Evolutionary conservation across 2,113 vertebrate genomes (phyloP).

Genomic region (Alouatta palliata): DNA sequence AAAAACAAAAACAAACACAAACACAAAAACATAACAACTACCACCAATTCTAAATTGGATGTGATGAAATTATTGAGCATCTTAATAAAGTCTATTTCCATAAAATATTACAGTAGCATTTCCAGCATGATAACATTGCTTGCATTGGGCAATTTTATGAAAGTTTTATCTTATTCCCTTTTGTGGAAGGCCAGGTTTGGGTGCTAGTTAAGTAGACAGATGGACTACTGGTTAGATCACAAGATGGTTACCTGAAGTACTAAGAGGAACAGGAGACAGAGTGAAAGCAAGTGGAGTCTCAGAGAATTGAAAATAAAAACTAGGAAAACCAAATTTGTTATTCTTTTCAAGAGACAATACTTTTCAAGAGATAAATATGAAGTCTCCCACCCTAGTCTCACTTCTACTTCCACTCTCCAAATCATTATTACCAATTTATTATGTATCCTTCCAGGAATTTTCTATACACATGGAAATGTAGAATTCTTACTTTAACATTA

Average conservation of each 20-base stretch:
- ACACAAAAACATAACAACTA: neutral
- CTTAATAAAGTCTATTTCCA: conserved; percentile 14
- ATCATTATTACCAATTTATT: neutral
- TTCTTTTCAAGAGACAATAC: neutral
- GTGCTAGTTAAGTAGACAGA: neutral
- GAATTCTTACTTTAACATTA: conserved; percentile 17
- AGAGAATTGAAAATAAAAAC: neutral
- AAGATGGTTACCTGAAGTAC: neutral
- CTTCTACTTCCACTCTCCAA: neutral
- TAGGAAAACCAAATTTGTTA: neutral
- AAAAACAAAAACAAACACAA: no score
- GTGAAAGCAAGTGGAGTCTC: neutral
- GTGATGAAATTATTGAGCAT: neutral
- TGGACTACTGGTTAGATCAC: neutral
- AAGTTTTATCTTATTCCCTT: neutral
- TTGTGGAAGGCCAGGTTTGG: neutral
- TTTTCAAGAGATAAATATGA: neutral
- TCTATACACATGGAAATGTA: neutral
- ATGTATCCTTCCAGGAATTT: neutral
- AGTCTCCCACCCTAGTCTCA: neutral
- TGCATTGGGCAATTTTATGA: neutral
- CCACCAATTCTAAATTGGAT: neutral
- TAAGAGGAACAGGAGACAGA: neutral
- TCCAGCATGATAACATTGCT: neutral
- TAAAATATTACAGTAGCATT: neutral